Evolutionary conservation across 2,888 invertebrate species (phyloP).

Genomic region (Dilophus febrilis): DNA sequence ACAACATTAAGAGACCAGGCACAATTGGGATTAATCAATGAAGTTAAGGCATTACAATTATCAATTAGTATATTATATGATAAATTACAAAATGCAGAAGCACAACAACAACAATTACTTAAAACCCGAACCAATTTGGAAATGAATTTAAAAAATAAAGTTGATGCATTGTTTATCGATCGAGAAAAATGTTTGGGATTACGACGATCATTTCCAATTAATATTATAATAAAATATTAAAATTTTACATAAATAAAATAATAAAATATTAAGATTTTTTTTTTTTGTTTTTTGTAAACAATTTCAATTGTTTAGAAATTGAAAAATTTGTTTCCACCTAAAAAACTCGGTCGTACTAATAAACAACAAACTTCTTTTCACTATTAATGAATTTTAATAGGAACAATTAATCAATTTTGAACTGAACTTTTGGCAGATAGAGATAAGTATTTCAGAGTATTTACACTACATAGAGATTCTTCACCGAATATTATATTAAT

Average conservation of each 20-base stretch:
- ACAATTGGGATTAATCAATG: constrained; percentile 48
- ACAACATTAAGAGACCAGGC: constrained; percentile 21
- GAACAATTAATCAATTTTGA: too few relatives aligned
- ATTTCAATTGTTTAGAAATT: too few relatives aligned
- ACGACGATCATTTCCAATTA: constrained; percentile 77
- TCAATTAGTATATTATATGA: constrained; percentile 64
- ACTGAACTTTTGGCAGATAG: too few relatives aligned
- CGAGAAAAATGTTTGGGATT: constrained; percentile 88
- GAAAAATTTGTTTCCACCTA: too few relatives aligned
- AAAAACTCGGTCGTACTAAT: too few relatives aligned
- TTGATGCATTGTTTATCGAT: constrained; percentile 82
- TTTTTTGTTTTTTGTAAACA: too few relatives aligned
- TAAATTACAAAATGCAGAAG: constrained; percentile 68
- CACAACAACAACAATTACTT: constrained; percentile 68
- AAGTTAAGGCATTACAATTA: constrained; percentile 70
- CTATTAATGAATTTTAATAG: too few relatives aligned
- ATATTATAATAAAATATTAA: constrained; percentile 62
- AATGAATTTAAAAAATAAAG: constrained; percentile 70
- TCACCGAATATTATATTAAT: too few relatives aligned
- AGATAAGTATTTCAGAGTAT: too few relatives aligned
- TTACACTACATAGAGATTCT: too few relatives aligned
- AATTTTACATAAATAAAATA: neutral
- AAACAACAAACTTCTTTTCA: too few relatives aligned
- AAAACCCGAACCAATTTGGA: constrained; percentile 71
- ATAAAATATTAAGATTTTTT: too few relatives aligned